These are phyloP conservation scores for Gadopsis bispinosus DNA, from an alignment of 2,797 vertebrate species.

Conservation along the genomic window DNA sequence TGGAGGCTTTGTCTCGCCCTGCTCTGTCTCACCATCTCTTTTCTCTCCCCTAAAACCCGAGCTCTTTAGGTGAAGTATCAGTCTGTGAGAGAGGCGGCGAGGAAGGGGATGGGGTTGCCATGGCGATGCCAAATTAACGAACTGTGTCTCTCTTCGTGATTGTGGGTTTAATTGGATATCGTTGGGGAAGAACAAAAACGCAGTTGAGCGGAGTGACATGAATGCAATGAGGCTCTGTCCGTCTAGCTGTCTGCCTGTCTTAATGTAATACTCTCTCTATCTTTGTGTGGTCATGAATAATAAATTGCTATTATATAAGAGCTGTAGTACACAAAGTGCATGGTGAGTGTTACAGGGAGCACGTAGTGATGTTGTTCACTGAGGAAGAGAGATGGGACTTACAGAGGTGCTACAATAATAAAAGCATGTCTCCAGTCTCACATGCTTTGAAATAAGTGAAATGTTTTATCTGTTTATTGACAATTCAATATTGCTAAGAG, in stretches of 20 bases:
- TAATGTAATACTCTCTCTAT: constrained; percentile 10
- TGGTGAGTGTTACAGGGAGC: constrained; percentile 20
- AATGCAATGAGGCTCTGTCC: constrained; percentile 24
- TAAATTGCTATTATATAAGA: constrained; percentile 59
- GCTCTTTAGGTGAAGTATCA: constrained; percentile 27
- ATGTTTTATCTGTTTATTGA: not conserved
- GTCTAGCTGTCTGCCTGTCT: not conserved
- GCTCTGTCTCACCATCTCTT: constrained; percentile 26
- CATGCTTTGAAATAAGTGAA: not conserved
- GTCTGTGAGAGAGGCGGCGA: constrained; percentile 12
- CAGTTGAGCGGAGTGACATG: constrained; percentile 19
- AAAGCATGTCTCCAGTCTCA: not conserved
- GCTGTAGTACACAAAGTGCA: constrained; percentile 32
- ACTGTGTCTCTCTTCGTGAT: constrained; percentile 39
- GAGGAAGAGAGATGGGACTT: not conserved
- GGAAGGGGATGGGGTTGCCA: constrained; percentile 51
- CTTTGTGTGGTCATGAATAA: constrained; percentile 59
- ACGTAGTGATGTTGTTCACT: not conserved
- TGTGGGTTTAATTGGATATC: constrained; percentile 52
- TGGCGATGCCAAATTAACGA: constrained; percentile 52
- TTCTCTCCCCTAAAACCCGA: constrained; percentile 4
- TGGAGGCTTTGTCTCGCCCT: constrained; percentile 31
- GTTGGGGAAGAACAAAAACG: constrained; percentile 39
- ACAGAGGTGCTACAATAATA: not conserved
- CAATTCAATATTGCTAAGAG: not conserved